These are phyloP conservation scores for Hydrolagus affinis DNA, from an alignment of 2,113 vertebrate genomes.

Conservation along the genomic window DNA sequence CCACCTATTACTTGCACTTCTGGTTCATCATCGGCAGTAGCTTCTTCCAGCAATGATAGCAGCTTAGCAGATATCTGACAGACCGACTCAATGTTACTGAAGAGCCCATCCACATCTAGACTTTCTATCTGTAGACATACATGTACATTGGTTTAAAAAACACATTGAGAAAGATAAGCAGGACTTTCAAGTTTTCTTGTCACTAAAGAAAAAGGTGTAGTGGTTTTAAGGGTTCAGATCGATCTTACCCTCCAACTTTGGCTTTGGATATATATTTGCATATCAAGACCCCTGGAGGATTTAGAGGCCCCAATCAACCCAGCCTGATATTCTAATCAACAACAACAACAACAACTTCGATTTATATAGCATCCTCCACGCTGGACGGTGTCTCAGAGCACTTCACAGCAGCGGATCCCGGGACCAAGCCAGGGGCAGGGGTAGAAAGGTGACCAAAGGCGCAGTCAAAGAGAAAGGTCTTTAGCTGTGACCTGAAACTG, in stretches of 20 bases:
- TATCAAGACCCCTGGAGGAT: too few relatives aligned
- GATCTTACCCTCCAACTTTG: not conserved
- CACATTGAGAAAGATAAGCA: not conserved
- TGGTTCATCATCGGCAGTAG: slow-evolving; percentile 70
- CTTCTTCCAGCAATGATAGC: slow-evolving; percentile 70
- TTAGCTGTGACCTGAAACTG: too few relatives aligned
- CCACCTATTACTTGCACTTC: slow-evolving; percentile 79
- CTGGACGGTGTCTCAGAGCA: too few relatives aligned
- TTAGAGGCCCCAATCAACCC: too few relatives aligned
- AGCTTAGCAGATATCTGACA: slow-evolving; percentile 78
- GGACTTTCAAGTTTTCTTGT: not conserved
- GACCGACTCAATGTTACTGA: slow-evolving; percentile 88
- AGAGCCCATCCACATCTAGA: slow-evolving; percentile 80
- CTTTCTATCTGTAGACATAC: slow-evolving; percentile 54
- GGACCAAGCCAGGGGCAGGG: too few relatives aligned
- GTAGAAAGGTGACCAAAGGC: too few relatives aligned
- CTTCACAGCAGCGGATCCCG: too few relatives aligned
- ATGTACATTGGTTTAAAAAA: not conserved
- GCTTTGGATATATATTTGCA: not conserved
- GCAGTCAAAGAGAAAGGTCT: too few relatives aligned
- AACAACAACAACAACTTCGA: too few relatives aligned
- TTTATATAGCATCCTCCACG: too few relatives aligned
- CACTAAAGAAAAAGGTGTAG: not conserved
- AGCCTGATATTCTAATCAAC: too few relatives aligned
- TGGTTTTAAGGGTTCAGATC: not conserved